These are phyloP conservation scores for Rhabdomys dilectus DNA, from an alignment of 2,113 vertebrate genomes.

Conservation along the genomic window DNA sequence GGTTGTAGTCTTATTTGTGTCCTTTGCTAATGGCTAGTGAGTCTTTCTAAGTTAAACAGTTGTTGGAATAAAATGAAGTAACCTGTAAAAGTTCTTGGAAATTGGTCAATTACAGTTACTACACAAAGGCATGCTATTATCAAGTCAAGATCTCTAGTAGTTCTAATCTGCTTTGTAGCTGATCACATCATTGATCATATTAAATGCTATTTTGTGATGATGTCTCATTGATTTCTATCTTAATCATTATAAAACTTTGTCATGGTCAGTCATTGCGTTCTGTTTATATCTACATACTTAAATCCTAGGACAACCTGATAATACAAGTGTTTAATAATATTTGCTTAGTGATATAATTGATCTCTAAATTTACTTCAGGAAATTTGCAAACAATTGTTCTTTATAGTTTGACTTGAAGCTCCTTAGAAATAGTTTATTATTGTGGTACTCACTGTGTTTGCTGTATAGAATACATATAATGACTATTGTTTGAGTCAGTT, in stretches of 20 bases:
- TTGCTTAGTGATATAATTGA: slow-evolving; percentile 45
- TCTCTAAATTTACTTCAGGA: slow-evolving; percentile 54
- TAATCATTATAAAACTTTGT: slow-evolving; percentile 45
- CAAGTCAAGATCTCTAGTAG: slow-evolving; percentile 8
- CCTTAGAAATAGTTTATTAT: slow-evolving; percentile 32
- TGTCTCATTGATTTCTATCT: slow-evolving; percentile 24
- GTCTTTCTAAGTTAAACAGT: slow-evolving; percentile 48
- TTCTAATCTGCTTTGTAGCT: slow-evolving; percentile 46
- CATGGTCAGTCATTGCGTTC: background rate
- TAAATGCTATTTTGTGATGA: background rate
- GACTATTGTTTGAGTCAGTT: slow-evolving; percentile 57
- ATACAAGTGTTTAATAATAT: slow-evolving; percentile 28
- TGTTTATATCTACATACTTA: slow-evolving; percentile 7
- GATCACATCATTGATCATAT: background rate
- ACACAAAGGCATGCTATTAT: slow-evolving; percentile 21
- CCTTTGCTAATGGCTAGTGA: background rate
- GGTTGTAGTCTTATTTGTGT: slow-evolving; percentile 36
- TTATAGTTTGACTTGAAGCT: slow-evolving; percentile 60
- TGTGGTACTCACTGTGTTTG: slow-evolving; percentile 23
- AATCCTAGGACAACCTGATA: slow-evolving; percentile 16
- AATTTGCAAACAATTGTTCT: slow-evolving; percentile 37
- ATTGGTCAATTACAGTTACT: background rate
- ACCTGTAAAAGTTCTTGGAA: slow-evolving; percentile 25
- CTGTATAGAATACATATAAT: slow-evolving; percentile 52
- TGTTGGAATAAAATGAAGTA: slow-evolving; percentile 67